phyloP scores from a whole-genome alignment of 2,888 invertebrate species.

The Pterostichus madidus region DNA sequence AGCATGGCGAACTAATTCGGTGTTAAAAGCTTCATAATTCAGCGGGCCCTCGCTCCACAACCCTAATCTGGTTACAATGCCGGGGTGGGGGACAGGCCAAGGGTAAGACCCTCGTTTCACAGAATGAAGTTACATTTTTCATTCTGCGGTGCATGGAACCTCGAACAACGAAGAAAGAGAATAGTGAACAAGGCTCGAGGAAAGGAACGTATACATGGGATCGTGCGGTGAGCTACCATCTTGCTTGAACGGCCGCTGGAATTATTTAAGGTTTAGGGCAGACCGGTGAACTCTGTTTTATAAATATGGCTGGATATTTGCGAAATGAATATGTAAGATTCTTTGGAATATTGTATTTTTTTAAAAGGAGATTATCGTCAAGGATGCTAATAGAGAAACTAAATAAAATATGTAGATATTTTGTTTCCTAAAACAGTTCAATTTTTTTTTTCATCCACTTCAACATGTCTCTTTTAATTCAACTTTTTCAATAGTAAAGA shows the following conservation, averaged over 20 bases:
- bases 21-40: constrained; percentile 64
- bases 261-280: constrained; percentile 44
- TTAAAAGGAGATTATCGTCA: background rate
- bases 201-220: background rate
- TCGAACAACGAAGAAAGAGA: background rate
- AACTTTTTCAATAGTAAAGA: too few relatives aligned
- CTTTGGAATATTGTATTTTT: background rate
- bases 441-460: too few relatives aligned
- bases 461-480: too few relatives aligned
- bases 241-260: constrained; percentile 35
- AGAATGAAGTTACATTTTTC: constrained; percentile 59
- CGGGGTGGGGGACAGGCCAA: background rate
- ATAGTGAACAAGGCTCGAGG: background rate
- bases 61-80: constrained; percentile 64
- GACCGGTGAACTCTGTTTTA: constrained; percentile 7
- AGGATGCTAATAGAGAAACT: too few relatives aligned
- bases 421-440: too few relatives aligned
- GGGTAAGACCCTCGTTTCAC: constrained; percentile 32
- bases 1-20: constrained; percentile 58
- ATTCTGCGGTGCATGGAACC: constrained; percentile 13
- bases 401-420: too few relatives aligned
- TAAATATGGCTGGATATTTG: constrained; percentile 34
- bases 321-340: constrained; percentile 26
- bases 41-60: background rate
- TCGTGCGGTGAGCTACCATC: constrained; percentile 1